These are phyloP conservation scores for Tenthredo amoena DNA, from an alignment of 2,888 invertebrate species.

Conservation along the genomic window DNA sequence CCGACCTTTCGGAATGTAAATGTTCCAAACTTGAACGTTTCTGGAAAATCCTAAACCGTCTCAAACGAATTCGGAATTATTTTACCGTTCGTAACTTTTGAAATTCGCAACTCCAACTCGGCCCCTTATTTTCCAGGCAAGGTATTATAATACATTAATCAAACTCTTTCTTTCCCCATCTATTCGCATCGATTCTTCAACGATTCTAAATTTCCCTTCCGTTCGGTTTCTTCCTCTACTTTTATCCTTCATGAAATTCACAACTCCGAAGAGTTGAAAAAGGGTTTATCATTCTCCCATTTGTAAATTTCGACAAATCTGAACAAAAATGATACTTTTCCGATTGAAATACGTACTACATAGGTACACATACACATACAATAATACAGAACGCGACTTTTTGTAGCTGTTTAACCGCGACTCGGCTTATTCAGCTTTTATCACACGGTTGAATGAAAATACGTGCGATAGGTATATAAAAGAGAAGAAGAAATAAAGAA, in stretches of 20 bases:
- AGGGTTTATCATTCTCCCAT: neutral
- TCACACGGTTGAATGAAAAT: constrained; percentile 30
- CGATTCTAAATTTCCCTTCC: too few species aligned
- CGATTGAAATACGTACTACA: neutral
- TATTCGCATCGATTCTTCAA: too few species aligned
- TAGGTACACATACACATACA: neutral
- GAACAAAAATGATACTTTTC: neutral
- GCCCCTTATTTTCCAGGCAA: too few species aligned
- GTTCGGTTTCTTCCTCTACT: too few species aligned
- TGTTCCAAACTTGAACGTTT: too few species aligned
- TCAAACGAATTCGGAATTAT: too few species aligned
- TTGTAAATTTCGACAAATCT: neutral
- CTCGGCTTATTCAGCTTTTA: neutral
- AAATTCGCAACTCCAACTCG: too few species aligned
- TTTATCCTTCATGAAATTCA: neutral
- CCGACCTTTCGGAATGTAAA: too few species aligned
- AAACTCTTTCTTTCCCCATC: too few species aligned
- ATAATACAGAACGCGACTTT: neutral
- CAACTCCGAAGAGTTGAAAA: neutral
- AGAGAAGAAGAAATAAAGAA: neutral
- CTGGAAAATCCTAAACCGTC: too few species aligned
- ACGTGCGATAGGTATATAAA: neutral
- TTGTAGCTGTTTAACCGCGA: neutral
- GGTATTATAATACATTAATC: too few species aligned
- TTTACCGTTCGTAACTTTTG: too few species aligned